Evolutionary conservation across 53 echinoderm and acorn worm genomes (phyloP), one percentile per base, ranked within the genome.

Genomic region (Luidia sarsii): DNA sequence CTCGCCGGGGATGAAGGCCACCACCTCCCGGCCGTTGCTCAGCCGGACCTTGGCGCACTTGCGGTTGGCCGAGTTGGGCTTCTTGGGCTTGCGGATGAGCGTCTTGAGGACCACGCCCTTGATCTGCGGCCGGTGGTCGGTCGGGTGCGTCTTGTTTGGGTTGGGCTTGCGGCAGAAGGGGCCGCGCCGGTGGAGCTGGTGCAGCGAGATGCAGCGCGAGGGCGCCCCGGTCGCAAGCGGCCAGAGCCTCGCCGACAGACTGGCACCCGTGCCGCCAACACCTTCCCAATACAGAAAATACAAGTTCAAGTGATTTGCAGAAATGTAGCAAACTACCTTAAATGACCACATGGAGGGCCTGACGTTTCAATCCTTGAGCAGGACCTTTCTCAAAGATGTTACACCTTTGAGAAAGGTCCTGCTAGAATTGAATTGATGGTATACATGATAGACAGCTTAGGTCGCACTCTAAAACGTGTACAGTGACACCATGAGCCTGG

Each of bases 31-130:
- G 11, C 95, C 95, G 57, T 95, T 92, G 69, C 87, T 92, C 39
- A 95, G 63, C 53, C 95, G 83, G 63, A 95, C 89, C 74, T 92
- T 90, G 82, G 87, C 89, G 32, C 95, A 95, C 57, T 92, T 92
- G 20, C 95, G 65, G 68, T 95, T 95, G 57, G 95, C 95, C 4
- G 95, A 95, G 60, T 95, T 95, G 30, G 95, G 95, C 57, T 95
- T 95, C 89, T 95, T 95, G n/a, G 95, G 95, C 66, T 95, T 95
- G 48, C 95, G 83, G 24, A 90, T 92, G 55, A 95, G 57, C 5
- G 89, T 92, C 70, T 87, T 89, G 39, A 95, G 84, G 10, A 95
- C 92, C 32, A 94, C 92, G 32, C 92, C 95, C 38, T 90, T 95
- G 75, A 95, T 85, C 83, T 95, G 95, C 20, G 95, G 95, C 7